These are phyloP conservation scores for Byasa hedistus DNA, from an alignment of 2,888 invertebrate species.

Conservation along the genomic window DNA sequence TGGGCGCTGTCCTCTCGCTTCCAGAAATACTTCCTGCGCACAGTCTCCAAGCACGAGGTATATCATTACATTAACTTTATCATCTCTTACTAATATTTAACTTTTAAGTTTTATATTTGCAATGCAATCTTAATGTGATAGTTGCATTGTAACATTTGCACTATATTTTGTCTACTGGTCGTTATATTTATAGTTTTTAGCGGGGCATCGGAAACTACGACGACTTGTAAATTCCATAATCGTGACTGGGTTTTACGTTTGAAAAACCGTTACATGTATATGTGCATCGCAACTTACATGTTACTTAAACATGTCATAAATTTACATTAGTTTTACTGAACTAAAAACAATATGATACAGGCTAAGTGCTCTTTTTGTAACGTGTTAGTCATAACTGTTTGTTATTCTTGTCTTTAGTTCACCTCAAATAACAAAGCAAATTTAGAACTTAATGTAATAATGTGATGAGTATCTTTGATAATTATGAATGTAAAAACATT, in stretches of 20 bases:
- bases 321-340: neutral
- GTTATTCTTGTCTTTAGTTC: no score
- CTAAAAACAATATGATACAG: neutral
- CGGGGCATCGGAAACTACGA: conserved; percentile 10
- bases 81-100: neutral
- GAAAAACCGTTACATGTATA: neutral
- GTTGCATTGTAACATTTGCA: neutral
- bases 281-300: neutral
- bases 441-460: no score
- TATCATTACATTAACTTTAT: neutral
- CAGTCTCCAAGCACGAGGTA: conserved; percentile 83
- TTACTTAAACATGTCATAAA: neutral
- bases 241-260: conserved; percentile 16
- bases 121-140: neutral
- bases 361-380: neutral
- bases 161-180: neutral
- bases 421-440: no score
- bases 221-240: conserved; percentile 5
- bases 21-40: conserved; percentile 88
- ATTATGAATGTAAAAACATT: no score
- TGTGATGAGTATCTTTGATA: no score
- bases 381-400: neutral
- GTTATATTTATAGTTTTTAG: conserved; percentile 4
- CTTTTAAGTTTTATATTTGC: neutral
- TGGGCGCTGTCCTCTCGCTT: conserved; percentile 88